Conservation (phyloP, 2,797 vertebrate species). For the Coregonus ussuriensis region DNA sequence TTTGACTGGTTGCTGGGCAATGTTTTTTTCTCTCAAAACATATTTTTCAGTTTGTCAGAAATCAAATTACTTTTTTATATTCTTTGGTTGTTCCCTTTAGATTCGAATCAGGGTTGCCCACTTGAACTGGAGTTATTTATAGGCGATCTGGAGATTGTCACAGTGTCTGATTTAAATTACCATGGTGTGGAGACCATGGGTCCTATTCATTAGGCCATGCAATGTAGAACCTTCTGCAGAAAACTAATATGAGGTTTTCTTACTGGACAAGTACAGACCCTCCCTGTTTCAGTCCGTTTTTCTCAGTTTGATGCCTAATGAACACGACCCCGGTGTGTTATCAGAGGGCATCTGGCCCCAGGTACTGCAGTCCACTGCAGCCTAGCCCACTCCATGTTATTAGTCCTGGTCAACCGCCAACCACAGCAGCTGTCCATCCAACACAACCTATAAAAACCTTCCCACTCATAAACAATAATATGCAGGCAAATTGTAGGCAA, state of each 20-base stretch:
- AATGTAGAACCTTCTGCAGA: not conserved
- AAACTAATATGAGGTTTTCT: not conserved
- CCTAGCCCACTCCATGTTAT: slow-evolving; percentile 61
- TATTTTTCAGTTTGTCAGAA: slow-evolving; percentile 69
- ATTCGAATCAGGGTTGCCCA: slow-evolving; percentile 20
- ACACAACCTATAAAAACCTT: slow-evolving; percentile 73
- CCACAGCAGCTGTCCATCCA: slow-evolving; percentile 78
- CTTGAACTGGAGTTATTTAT: not conserved
- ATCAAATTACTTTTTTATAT: slow-evolving; percentile 37
- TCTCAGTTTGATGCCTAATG: not conserved
- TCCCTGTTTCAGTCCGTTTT: not conserved
- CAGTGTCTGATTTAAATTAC: not conserved
- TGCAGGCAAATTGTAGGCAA: slow-evolving; percentile 73
- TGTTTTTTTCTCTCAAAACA: slow-evolving; percentile 73
- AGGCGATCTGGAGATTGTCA: not conserved
- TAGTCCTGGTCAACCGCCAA: slow-evolving; percentile 79
- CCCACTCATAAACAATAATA: slow-evolving; percentile 77
- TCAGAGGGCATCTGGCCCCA: slow-evolving; percentile 68
- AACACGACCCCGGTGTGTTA: not conserved
- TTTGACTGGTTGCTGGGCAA: slow-evolving; percentile 78
- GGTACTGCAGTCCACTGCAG: slow-evolving; percentile 63
- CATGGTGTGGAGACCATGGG: not conserved
- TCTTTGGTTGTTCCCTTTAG: slow-evolving; percentile 31
- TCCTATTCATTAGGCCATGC: not conserved
- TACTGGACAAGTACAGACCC: not conserved